Evolutionary conservation across 2,888 invertebrate genomes (phyloP).

Genomic region (Gortyna flavago): DNA sequence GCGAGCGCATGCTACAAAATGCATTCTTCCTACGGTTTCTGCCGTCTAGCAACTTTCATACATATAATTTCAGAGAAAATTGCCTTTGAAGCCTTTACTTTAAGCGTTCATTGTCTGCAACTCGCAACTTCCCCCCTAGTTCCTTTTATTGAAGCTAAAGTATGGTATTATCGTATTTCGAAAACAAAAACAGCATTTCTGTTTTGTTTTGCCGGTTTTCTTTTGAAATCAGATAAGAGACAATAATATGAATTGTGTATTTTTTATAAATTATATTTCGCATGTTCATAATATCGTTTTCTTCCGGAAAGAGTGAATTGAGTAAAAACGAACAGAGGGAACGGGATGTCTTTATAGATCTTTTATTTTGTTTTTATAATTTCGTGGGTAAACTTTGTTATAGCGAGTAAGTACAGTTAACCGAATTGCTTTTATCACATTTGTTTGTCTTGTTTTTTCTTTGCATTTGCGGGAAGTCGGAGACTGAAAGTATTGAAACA

Average conservation of each 20-base stretch:
- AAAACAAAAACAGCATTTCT: slow-evolving; percentile 54
- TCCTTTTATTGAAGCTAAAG: slow-evolving; percentile 57
- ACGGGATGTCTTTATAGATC: slow-evolving; percentile 64
- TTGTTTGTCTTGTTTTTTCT: slow-evolving; percentile 71
- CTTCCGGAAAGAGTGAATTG: slow-evolving; percentile 65
- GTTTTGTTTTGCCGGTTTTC: slow-evolving; percentile 37
- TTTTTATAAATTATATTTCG: slow-evolving; percentile 61
- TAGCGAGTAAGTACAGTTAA: slow-evolving; percentile 75
- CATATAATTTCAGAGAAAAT: slow-evolving; percentile 76
- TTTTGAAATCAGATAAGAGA: slow-evolving; percentile 25
- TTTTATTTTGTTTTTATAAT: slow-evolving; percentile 67
- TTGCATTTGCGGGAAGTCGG: slow-evolving; percentile 59
- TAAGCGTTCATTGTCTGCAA: slow-evolving; percentile 69
- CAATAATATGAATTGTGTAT: slow-evolving; percentile 23
- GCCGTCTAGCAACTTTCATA: slow-evolving; percentile 78
- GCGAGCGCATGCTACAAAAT: slow-evolving; percentile 68
- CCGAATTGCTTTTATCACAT: slow-evolving; percentile 76
- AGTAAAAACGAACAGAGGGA: slow-evolving; percentile 65
- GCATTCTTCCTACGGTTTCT: slow-evolving; percentile 73
- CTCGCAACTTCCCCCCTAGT: slow-evolving; percentile 54
- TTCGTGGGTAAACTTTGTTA: slow-evolving; percentile 66
- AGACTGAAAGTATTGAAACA: slow-evolving; percentile 66
- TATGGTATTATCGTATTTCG: slow-evolving; percentile 49
- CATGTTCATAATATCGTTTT: slow-evolving; percentile 68
- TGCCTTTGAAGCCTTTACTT: slow-evolving; percentile 71